Base-by-base conservation (phyloP, 2,797 vertebrate genomes). In the Pangasius krempfi region DNA sequence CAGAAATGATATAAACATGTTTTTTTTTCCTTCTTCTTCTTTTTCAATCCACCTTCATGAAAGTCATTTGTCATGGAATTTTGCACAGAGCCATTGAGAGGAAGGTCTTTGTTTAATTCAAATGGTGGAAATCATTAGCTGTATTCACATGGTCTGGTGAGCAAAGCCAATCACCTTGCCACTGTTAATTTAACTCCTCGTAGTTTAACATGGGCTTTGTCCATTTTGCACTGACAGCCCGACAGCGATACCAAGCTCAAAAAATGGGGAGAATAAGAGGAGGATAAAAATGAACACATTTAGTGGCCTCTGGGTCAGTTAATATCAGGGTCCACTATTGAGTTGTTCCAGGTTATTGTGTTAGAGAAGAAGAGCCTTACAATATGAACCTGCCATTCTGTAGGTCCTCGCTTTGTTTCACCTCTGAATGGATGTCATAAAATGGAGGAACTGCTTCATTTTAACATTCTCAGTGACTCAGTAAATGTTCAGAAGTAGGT, bases 151-250 rank as follows among this genome's bases (percentile, higher is more conserved):
- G 87, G 85, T 89, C 86, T 60, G 86, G 40, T 89, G 89, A 89
- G 89, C 84, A 89, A 90, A 90, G 85, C 89, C 91, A 90, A 89
- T 92, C 90, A 90, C 56, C 87, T 85, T 52, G 72, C 89, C 89
- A 87, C 88, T 78, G 76, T 89, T 91, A 70, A 90, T 91, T 92
- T 89, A 60, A 68, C 33, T 88, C 60, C 64, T 70, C 78, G 73
- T 87, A 37, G 44, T 86, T 73, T 86, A 89, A 76, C 68, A 80
- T 84, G 87, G 52, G 75, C 91, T 87, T 89, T 89, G 86, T 91
- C 87, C 85, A 37, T 88, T 88, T 72, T 50, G 50, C 37, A 6
- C 73, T 86, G 87, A 87, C 64, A 86, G 78, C 87, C 44, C 25
- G 40, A 89, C 60, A 90, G 73, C 72, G 68, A 89, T 84, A 87